Base-by-base conservation (phyloP, 2,113 vertebrate genomes). In the Trogon melanurus region DNA sequence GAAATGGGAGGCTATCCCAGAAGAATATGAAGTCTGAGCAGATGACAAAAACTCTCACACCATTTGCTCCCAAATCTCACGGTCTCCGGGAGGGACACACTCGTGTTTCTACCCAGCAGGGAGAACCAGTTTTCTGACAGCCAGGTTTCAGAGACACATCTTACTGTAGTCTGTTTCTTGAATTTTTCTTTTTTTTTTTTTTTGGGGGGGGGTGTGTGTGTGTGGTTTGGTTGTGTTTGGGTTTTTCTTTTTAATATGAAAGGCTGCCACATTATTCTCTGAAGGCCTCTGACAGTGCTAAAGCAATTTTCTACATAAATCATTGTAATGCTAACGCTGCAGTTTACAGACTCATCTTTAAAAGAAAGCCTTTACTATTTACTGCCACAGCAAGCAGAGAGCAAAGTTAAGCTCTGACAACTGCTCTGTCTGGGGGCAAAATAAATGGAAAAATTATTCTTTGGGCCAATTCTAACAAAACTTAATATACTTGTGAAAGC, bases 271-370 rank as follows among this genome's bases (percentile, higher is more conserved):
- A 51, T 85, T 91, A 92, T 79, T 96, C 91, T 95, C 83, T 72
- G 70, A 95, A 93, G 90, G 81, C 61, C 88, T 89, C 88, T 90
- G 88, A 94, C 92, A 92, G 81, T 30, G 66, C 83, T 92, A 88
- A 94, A 96, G 89, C 90, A 93, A 96, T 96, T 96, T 96, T 92
- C 93, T 93, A 65, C 86, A 95, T 94, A 97, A 93, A 90, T 96
- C 93, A 88, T n/a, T 69, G 94, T 47, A 95, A 96, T 87, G 89
- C 94, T 95, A 97, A 97, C 88, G 0, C 82, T 95, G 95, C 82
- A 95, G 94, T 92, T 96, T 96, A 91, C 90, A 95, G 93, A 71
- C 85, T 95, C 91, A 88, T 92, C 87, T 87, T 94, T 84, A 89
- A 74, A 94, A 94, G 91, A 95, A 95, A 92, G 87, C 61, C 75